Base-by-base conservation (phyloP, 2,888 invertebrate species). In the Trissonchulus latispiculum region DNA sequence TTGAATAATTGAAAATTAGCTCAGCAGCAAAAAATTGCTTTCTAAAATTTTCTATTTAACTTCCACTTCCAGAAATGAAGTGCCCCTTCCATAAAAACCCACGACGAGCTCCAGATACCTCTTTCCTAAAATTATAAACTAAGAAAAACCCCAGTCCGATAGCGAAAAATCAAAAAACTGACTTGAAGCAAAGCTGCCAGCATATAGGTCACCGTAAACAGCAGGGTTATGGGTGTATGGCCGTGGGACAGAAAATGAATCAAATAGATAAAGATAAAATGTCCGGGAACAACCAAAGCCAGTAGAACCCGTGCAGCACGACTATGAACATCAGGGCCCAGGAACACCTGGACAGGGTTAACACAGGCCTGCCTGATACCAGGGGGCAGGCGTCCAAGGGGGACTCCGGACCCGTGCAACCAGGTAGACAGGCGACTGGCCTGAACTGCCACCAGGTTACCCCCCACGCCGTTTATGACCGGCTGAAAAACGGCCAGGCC, bases 401-500 rank as follows among this genome's bases (percentile, higher is more conserved):
- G 8, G 28, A 33, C 8, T 3, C 31, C 33, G 28, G 64, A 64
- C 36, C 36, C 33, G 36, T 92, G 92, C 67, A 93, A 85, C 76
- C 89, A 88, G 15, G 92, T 93, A n/a, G 92, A 92, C 77, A 93
- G 87, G 76, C 92, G 87, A 80, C 91, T 91, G 18, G 92, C 91
- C 86, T 93, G 92, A n/a, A 93, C 91, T 70, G 92, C 92, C 15
- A 90, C 92, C 83, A 93, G 88, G 82, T 93, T 93, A 8, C 92
- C 93, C 71, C 92, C 92, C 74, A 92, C 91, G 83, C 92, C 92
- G 86, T 92, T 92, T 76, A 92, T 91, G 72, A 92, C 90, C 79
- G 92, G 88, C 84, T 93, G 92, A 85, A 91, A 93, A 72, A 93
- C 92, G 74, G 93, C 92, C 78, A 93, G 90, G 72, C 92, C 92